Base-by-base conservation (phyloP, 1,140 invertebrate genomes). In the Hylyphantes graminicola region DNA sequence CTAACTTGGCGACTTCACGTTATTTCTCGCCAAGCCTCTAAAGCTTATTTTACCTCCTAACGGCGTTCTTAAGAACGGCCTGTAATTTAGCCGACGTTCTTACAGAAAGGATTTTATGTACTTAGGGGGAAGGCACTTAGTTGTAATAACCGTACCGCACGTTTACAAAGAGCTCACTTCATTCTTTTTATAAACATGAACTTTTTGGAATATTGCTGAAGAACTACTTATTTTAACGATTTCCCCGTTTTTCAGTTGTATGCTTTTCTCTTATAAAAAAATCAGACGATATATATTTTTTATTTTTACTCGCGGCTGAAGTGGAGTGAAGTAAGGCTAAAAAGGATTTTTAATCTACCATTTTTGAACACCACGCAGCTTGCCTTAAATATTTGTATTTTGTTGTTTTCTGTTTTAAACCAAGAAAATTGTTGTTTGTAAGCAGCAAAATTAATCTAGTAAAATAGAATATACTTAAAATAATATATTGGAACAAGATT, bases 41-140 rank as follows among this genome's bases (percentile, higher is more conserved):
- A 35, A 1, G 35, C 35, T 35, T 35, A 35, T 35, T 35, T 35
- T 35, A 35, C 35, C 35, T 35, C 35, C 35, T 35, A 35, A 35
- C 35, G 35, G 35, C 35, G 35, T 35, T 35, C 35, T 35, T 35
- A 2, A 35, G 35, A 35, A 35, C 35, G 35, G 5, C 35, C 35
- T 35, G 35, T 35, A 35, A 35, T 35, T 35, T 35, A 5, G 35
- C 35, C 35, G 35, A 35, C 35, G 35, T 35, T 35, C 35, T 35
- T 35, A 35, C 5, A 35, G 21, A 51, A 64, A 63, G 17, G 63
- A 65, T 79, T 57, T 80, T 70, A 70, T 65, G 67, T 80, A 70
- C 67, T 80, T 72, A 70, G 63, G 35, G 50, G 48, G n/a, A n/a
- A 74, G 55, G 48, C 78, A 80, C 78, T 80, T 80, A 59, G 51